Percentiles rank a stretch among this genome's conserved stretches.
phyloP scores from a whole-genome alignment of 2,113 vertebrate genomes.

The Haemorhous mexicanus region DNA sequence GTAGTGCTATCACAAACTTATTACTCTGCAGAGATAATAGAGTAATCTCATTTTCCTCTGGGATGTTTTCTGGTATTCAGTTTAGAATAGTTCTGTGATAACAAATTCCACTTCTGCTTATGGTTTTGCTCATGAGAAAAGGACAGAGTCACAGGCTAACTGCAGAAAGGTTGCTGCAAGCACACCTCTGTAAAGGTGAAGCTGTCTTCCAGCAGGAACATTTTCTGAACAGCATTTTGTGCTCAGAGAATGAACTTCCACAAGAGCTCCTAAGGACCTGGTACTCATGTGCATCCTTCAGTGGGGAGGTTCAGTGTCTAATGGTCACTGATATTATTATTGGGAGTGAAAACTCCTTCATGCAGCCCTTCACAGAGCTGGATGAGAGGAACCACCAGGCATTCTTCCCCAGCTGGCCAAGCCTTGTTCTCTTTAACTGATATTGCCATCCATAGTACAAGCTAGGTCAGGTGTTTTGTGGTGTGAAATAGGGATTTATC shows the following conservation, averaged over 20 bases:
- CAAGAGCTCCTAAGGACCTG: background rate
- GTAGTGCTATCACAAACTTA: background rate
- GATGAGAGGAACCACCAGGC: background rate
- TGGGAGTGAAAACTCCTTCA: background rate
- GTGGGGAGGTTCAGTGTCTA: background rate
- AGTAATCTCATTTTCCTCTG: slow-evolving; percentile 11
- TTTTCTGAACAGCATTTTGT: background rate
- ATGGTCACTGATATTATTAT: background rate
- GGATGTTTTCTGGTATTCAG: background rate
- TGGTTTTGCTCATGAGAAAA: background rate
- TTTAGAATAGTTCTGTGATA: background rate
- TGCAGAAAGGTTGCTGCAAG: background rate
- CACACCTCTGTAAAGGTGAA: background rate
- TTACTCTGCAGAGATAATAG: background rate
- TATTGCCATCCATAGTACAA: background rate
- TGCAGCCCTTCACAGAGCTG: background rate
- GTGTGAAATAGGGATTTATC: background rate
- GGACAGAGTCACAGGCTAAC: background rate
- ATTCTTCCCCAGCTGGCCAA: background rate
- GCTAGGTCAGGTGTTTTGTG: background rate
- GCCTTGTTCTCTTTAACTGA: background rate
- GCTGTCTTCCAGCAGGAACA: background rate
- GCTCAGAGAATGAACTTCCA: background rate
- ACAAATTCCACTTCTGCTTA: background rate
- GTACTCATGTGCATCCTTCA: background rate